Percentiles rank a stretch among this genome's conserved stretches.
phyloP scores from a whole-genome alignment of 2,113 vertebrate species.

The Phyllostomus discolor region DNA sequence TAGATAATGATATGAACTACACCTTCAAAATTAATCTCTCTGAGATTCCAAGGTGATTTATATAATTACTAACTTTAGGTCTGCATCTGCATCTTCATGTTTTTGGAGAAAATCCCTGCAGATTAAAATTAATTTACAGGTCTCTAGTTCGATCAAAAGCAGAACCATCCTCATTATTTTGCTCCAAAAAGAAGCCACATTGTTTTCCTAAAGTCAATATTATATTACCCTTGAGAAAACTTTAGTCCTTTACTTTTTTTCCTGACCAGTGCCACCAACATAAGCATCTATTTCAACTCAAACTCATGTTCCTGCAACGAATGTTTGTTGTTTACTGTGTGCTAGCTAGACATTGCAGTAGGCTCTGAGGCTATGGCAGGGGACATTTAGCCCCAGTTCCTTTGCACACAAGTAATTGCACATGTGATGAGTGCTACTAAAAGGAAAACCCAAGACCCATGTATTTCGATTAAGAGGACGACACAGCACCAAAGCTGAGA shows the following conservation, averaged over 20 bases:
- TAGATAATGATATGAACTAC: background rate
- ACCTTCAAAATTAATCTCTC: background rate
- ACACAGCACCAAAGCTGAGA: background rate
- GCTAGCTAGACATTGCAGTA: background rate
- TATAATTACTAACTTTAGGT: background rate
- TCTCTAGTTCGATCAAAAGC: background rate
- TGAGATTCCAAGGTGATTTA: background rate
- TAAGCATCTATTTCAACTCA: background rate
- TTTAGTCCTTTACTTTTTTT: background rate
- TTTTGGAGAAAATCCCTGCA: constrained; percentile 13
- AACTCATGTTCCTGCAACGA: background rate
- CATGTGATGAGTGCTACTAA: fast-evolving
- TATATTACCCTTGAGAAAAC: background rate
- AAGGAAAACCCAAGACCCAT: background rate
- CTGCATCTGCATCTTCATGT: background rate
- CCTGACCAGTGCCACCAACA: background rate
- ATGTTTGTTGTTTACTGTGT: background rate
- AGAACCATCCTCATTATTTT: background rate
- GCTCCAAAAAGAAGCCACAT: background rate
- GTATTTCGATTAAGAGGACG: background rate
- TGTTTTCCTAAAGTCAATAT: background rate
- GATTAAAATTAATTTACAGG: background rate
- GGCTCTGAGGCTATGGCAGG: background rate
- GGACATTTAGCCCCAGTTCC: background rate
- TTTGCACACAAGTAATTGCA: background rate